phyloP scores from a whole-genome alignment of 2,797 vertebrate species.

The Garrulus glandarius region DNA sequence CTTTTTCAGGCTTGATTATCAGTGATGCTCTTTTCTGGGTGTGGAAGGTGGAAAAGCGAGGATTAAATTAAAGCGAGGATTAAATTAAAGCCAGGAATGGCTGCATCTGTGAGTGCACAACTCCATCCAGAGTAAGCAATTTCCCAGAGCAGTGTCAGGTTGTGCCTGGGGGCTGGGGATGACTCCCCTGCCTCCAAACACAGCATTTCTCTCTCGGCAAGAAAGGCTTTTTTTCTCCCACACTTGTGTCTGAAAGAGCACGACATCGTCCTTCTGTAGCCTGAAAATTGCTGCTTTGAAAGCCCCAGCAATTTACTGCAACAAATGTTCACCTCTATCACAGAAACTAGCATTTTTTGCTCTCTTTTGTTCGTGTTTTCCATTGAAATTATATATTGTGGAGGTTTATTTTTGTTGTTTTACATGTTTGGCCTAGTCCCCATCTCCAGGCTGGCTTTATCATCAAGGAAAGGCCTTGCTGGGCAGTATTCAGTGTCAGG shows the following conservation, averaged over 20 bases:
- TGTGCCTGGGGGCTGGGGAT: not conserved
- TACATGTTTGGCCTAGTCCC: not conserved
- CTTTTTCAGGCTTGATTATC: not conserved
- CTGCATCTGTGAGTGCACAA: not conserved
- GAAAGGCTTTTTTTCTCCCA: not conserved
- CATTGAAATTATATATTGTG: not conserved
- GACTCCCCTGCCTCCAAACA: not conserved
- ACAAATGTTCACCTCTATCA: not conserved
- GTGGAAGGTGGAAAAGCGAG: not conserved
- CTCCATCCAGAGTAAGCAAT: not conserved
- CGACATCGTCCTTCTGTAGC: not conserved
- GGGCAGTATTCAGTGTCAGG: not conserved
- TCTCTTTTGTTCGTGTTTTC: not conserved
- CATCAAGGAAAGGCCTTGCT: not conserved
- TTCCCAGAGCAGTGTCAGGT: not conserved
- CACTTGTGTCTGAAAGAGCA: not conserved
- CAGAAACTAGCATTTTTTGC: not conserved
- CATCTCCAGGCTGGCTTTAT: not conserved
- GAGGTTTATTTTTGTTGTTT: not conserved
- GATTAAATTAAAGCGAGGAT: too few species aligned
- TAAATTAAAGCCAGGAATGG: not conserved
- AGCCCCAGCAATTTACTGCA: not conserved
- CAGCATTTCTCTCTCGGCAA: not conserved
- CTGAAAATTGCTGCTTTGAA: not conserved
- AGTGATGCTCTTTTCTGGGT: not conserved